Base-by-base conservation (phyloP, 2,113 vertebrate species). In the Rhegmatorhina hoffmannsi region DNA sequence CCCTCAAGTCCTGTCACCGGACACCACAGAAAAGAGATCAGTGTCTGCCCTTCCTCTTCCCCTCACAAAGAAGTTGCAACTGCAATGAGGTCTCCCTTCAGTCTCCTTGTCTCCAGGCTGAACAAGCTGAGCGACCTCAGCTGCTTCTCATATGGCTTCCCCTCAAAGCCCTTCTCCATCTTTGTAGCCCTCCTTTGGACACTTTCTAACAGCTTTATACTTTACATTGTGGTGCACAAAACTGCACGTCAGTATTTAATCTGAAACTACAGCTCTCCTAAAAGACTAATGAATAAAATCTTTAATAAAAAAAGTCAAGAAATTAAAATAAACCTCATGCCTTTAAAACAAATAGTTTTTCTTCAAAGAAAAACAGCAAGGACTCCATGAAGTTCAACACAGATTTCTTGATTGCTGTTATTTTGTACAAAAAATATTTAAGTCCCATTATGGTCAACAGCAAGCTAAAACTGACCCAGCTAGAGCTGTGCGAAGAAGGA, bases 231-330 rank as follows among this genome's bases (percentile, higher is more conserved):
- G 34, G 8, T 55, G 31, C 14, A 25, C 79, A 69, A 63, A 69
- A 49, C 33, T 8, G 1, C 36, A 20, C 4, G 6, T 17, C 25
- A 16, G 19, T 53, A 44, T 24, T 75, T 68, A 0, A 0, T 40
- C 29, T 75, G 33, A 91, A 77, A 80, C 28, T 3, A 24, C 12
- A 60, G 10, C 12, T 64, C 11, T 73, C 29, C 40, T 66, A 17
- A 84, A 34, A 84, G 3, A 62, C 4, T 25, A 60, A 58, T 29
- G 1, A 85, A 72, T 44, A 81, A 78, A 81, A 84, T 38, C 13
- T 53, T 18, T 8, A 68, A 76, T 8, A 50, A 43, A 58, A 72
- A 49, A 56, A 58, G 24, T 5, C 24, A 38, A 38, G 17, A 36
- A 70, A n/a, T 6, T 0, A 62, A 58, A 84, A 33, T 28, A 68